phyloP scores from a whole-genome alignment of 2,113 vertebrate genomes.

The Pachypanchax playfairii region DNA sequence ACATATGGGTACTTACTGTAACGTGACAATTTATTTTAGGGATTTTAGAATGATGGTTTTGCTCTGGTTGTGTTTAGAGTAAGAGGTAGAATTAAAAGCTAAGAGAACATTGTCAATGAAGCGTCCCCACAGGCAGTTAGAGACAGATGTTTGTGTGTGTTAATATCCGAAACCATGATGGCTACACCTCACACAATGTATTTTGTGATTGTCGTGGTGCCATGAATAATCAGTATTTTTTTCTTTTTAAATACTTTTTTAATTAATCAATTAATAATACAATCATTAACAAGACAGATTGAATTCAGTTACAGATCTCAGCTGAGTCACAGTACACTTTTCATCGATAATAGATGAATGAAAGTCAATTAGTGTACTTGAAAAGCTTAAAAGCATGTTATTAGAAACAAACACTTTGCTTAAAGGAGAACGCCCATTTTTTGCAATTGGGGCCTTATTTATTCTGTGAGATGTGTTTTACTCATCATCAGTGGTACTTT shows the following conservation, averaged over 20 bases:
- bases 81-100: too few species aligned
- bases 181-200: conserved; percentile 27
- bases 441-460: too few species aligned
- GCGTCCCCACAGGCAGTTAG: background rate
- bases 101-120: background rate
- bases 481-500: too few species aligned
- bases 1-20: background rate
- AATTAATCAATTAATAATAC: conserved; percentile 67
- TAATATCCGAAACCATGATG: background rate
- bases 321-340: conserved; percentile 13
- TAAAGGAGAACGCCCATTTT: too few species aligned
- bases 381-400: conserved; percentile 12
- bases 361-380: background rate
- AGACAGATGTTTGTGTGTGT: background rate
- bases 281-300: conserved; percentile 67
- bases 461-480: too few species aligned
- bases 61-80: too few species aligned
- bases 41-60: too few species aligned
- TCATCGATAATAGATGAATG: conserved; percentile 16
- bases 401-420: conserved; percentile 3
- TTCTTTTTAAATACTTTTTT: conserved; percentile 74
- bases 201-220: conserved; percentile 37
- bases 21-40: too few species aligned
- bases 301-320: conserved; percentile 40
- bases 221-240: conserved; percentile 59